phyloP scores from a whole-genome alignment of 2,888 invertebrate genomes.

The Pteria penguin region DNA sequence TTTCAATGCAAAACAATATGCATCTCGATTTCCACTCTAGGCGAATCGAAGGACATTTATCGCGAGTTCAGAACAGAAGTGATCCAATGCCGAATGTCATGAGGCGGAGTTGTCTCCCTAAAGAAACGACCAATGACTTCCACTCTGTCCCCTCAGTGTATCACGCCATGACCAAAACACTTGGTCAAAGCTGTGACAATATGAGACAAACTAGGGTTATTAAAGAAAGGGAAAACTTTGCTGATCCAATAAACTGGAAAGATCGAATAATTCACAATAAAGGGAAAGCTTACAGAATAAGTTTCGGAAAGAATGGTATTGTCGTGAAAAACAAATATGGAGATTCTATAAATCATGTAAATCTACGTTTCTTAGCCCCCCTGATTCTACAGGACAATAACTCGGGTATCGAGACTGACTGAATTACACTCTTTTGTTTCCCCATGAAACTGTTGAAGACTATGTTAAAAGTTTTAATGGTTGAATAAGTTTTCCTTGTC shows the following conservation, averaged over 20 bases:
- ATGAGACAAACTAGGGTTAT: background rate
- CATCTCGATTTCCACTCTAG: background rate
- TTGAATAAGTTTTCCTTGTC: too few relatives aligned
- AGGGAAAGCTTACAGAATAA: background rate
- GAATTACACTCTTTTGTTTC: too few relatives aligned
- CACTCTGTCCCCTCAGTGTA: background rate
- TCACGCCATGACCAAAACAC: background rate
- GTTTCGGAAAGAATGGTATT: background rate
- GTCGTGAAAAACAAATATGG: background rate
- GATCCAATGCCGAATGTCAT: background rate
- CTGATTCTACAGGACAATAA: background rate
- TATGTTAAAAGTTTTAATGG: too few relatives aligned
- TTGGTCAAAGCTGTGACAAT: background rate
- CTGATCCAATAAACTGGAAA: background rate
- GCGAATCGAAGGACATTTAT: background rate
- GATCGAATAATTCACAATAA: background rate
- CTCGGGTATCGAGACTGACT: too few relatives aligned
- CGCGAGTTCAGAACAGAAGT: background rate
- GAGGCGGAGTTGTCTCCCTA: background rate
- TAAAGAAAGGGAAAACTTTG: background rate
- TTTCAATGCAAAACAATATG: background rate
- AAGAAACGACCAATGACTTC: background rate
- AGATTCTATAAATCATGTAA: background rate
- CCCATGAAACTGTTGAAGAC: too few relatives aligned
- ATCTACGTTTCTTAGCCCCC: background rate